A percentile compares a stretch with the other conserved stretches of the same genome.
Evolutionary conservation across 2,113 vertebrate genomes (phyloP).

Genomic region (Pithys albifrons): DNA sequence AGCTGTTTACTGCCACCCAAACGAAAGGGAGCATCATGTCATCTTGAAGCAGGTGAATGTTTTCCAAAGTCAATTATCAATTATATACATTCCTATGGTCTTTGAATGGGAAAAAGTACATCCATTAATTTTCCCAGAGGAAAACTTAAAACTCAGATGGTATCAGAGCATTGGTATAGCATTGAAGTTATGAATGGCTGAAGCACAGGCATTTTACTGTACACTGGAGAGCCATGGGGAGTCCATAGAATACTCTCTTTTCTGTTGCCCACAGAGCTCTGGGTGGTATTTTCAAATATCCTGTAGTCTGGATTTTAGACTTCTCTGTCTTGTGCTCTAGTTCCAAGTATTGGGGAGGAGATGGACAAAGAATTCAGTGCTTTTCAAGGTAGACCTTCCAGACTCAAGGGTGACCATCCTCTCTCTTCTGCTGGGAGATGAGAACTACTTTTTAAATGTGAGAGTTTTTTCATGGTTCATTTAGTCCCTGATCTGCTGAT

Average conservation of each 20-base stretch:
- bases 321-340: background rate
- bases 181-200: background rate
- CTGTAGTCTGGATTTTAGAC: background rate
- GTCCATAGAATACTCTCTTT: background rate
- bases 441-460: background rate
- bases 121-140: background rate
- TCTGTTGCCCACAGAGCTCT: background rate
- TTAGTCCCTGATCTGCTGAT: background rate
- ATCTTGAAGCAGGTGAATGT: background rate
- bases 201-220: background rate
- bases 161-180: background rate
- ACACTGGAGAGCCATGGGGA: background rate
- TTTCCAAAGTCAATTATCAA: background rate
- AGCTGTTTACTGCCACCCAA: background rate
- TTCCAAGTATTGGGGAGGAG: background rate
- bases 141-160: background rate
- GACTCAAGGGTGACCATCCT: background rate
- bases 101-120: background rate
- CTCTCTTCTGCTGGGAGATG: background rate
- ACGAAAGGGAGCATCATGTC: background rate
- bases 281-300: background rate
- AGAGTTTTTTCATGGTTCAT: background rate
- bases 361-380: background rate
- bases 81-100: background rate
- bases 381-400: background rate